phyloP scores from a whole-genome alignment of 2,113 vertebrate species.

The Nycticorax nycticorax region DNA sequence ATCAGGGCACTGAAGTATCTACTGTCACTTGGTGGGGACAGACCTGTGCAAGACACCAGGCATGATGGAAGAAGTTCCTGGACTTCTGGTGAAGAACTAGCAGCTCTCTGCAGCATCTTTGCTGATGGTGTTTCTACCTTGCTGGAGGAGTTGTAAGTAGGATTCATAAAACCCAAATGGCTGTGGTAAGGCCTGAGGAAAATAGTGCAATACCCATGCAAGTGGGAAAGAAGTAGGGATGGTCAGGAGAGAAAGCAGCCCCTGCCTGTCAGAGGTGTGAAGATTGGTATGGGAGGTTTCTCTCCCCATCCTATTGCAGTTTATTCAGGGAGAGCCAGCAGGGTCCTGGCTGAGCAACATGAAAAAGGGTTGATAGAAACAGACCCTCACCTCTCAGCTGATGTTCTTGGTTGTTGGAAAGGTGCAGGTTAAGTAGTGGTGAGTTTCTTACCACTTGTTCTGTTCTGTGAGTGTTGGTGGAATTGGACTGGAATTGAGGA shows the following conservation, averaged over 20 bases:
- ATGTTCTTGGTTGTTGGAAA: neutral
- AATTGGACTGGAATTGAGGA: neutral
- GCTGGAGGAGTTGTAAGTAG: neutral
- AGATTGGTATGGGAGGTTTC: neutral
- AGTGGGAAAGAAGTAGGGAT: neutral
- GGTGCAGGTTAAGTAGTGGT: neutral
- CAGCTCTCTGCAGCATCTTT: neutral
- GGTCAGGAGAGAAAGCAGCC: neutral
- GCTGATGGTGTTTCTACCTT: neutral
- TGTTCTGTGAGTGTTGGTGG: neutral
- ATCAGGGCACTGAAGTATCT: neutral
- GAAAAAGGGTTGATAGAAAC: neutral
- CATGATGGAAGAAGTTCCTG: neutral
- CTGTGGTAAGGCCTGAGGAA: neutral
- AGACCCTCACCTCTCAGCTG: neutral
- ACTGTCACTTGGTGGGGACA: neutral
- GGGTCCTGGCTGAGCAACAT: rapidly evolving
- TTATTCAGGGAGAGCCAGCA: neutral
- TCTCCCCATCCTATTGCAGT: neutral
- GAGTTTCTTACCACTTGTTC: neutral
- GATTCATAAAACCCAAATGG: neutral
- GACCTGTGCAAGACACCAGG: neutral
- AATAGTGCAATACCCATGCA: neutral
- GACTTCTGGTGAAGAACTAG: neutral
- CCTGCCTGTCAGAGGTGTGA: neutral